Base-by-base conservation (phyloP, 2,113 vertebrate genomes). In the Mesocricetus auratus region DNA sequence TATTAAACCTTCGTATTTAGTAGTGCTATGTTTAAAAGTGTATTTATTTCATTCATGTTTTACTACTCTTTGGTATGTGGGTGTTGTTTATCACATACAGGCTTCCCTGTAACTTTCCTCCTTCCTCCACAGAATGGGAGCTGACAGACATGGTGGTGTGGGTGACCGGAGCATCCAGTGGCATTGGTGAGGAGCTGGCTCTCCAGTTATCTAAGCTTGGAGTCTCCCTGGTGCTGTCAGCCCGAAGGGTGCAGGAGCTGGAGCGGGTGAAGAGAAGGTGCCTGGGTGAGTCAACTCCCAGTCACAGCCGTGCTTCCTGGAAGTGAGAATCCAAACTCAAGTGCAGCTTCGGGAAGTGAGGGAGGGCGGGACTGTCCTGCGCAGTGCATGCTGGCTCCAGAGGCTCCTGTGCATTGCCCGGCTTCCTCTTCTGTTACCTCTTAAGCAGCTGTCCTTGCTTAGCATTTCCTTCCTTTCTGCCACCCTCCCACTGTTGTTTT, bases 131-230 rank as follows among this genome's bases (percentile, higher is more conserved):
- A 99, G 99, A 99, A 97, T 87, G 97, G 68, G 99, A 98, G 81
- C 98, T 99, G 85, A 98, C 97, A 36, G 99, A 98, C 66, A 98
- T 98, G 98, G 99, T 99, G 86, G 99, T 99, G 69, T 99, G 99
- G 99, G 98, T 99, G 98, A 99, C 99, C 0, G 99, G 99, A 93
- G 99, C 99, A 1, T 99, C 99, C 3, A 99, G 99, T 93, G 99
- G 99, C 12, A 99, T 99, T 0, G 99, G 99, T 45, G 99, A 99
- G 96, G 99, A 99, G 79, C 56, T 99, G 97, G 98, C 98, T 83
- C 99, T 99, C 97, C 99, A 99, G 98, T 98, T 99, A 6, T 99
- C 99, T 12, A 98, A 98, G 87, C 98, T 99, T 19, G 99, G 99
- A 45, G 98, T 99, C 56, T 97, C 98, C 39, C 98, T 99, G 50